Base-by-base conservation (phyloP, 2,888 invertebrate genomes). In the Furcula furcula region DNA sequence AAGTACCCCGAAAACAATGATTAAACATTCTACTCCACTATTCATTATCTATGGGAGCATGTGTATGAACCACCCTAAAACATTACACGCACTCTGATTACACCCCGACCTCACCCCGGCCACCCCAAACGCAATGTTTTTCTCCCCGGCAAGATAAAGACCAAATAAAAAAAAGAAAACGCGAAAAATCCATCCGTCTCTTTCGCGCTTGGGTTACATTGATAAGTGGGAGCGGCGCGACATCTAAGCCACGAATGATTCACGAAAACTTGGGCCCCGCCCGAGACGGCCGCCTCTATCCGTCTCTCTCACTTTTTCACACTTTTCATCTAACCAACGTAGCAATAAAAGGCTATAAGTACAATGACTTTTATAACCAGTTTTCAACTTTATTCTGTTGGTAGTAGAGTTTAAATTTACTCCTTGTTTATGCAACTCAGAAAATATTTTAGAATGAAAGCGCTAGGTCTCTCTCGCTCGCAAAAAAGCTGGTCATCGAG, bases 231-330 rank as follows among this genome's bases (percentile, higher is more conserved):
- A 87, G 69, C 63, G 65, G 83, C 55, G 62, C 74, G 55, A 79
- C 66, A 80, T 73, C 85, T 85, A 86, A 86, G 76, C 87, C 77
- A 75, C 79, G 80, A 86, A 85, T 82, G 86, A 87, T 81, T 86
- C 85, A 86, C 88, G 87, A 86, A 85, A 85, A 85, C 87, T 87
- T 85, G 83, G 74, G 81, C 86, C 66, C 86, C 86, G 85, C 86
- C 88, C 88, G 87, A 87, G 87, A 85, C 80, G 82, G 73, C 65
- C 66, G 81, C 76, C 77, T 85, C 85, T 88, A 88, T 87, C 87
- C 77, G 76, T 88, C 88, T 84, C 88, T 87, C 85, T 88, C 88
- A 75, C 74, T 88, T 88, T 88, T 88, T 88, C 83, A 83, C 86
- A 88, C 87, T 88, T 88, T 88, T 88, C 86, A 84, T 76, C 57